Evolutionary conservation across 2,113 vertebrate genomes (phyloP).

Genomic region (Cyanoliseus patagonus): DNA sequence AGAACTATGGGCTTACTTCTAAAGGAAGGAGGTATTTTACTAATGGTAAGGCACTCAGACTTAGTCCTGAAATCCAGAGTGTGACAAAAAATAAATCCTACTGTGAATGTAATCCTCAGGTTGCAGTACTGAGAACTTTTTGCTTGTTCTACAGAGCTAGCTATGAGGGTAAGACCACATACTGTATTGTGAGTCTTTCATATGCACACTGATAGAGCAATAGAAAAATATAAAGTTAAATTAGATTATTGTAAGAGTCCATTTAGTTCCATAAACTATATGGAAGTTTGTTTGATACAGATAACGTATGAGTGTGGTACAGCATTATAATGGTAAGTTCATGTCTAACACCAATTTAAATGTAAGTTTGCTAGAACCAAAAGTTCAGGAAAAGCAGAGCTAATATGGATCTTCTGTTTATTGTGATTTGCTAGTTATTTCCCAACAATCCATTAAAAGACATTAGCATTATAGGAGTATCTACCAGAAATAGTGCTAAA

Average conservation of each 20-base stretch:
- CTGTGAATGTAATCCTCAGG: not conserved
- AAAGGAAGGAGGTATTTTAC: not conserved
- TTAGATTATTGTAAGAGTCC: not conserved
- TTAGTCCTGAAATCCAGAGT: not conserved
- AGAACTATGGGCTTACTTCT: not conserved
- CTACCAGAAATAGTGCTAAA: not conserved
- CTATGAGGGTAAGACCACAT: not conserved
- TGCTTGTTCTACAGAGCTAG: not conserved
- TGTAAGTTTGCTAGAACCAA: not conserved
- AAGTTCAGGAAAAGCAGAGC: not conserved
- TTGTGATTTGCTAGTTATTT: not conserved
- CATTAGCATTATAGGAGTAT: not conserved
- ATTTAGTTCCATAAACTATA: not conserved
- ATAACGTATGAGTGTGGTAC: not conserved
- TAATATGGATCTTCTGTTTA: not conserved
- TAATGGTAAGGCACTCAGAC: not conserved
- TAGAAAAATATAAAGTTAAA: not conserved
- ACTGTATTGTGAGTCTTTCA: not conserved
- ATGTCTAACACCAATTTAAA: not conserved
- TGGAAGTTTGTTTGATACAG: not conserved
- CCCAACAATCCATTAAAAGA: not conserved
- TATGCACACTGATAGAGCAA: not conserved
- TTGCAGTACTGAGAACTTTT: not conserved
- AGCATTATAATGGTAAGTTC: not conserved
- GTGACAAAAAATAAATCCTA: not conserved